Evolutionary conservation across 2,888 invertebrate genomes (phyloP), one percentile per base, ranked within the genome.

Genomic region (Tetheella fluctuosa): DNA sequence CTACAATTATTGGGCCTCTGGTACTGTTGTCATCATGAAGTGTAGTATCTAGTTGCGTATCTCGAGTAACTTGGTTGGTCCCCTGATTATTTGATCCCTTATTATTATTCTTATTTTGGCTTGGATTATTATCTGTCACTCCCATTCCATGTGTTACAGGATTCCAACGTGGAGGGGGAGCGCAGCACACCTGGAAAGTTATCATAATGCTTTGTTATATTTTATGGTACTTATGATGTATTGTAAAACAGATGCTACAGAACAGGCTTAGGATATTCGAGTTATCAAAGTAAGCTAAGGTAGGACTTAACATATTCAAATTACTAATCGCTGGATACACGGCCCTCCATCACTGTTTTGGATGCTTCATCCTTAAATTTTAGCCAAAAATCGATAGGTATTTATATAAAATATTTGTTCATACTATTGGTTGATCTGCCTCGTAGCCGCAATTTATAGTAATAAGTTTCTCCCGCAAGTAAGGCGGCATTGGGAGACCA

Each of bases 401-500:
- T 30, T 8, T 30, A 30, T 8, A 30, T 8, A 54, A 30, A 54
- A 30, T 8, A 17, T 17, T 25, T n/a, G 23, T 30, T 34, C 55
- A 34, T 78, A 91, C 91, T 78, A 88, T 61, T 20, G 90, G 89
- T 6, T 83, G 77, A 15, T 68, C 64, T 1, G 37, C 56, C 7
- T 81, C 72, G 59, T 79, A 91, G 0, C 91, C 90, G 61, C 91
- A 91, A 0, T 78, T 74, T 0, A 89, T 65, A 0, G 67, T 64
- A 15, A 79, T 79, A 0, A 91, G 76, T 60, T 81, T 87, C 17
- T 65, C 68, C 20, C 83, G 79, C 62, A 90, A 71, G 57, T 76
- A 58, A 2, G 63, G 42, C 0, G 89, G 84, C 78, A 89, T 83
- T 0, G 89, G 88, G 2, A 63, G 76, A 2, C 89, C 89, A 4